Evolutionary conservation across 2,888 invertebrate genomes (phyloP).

Genomic region (Salpingus planirostris): DNA sequence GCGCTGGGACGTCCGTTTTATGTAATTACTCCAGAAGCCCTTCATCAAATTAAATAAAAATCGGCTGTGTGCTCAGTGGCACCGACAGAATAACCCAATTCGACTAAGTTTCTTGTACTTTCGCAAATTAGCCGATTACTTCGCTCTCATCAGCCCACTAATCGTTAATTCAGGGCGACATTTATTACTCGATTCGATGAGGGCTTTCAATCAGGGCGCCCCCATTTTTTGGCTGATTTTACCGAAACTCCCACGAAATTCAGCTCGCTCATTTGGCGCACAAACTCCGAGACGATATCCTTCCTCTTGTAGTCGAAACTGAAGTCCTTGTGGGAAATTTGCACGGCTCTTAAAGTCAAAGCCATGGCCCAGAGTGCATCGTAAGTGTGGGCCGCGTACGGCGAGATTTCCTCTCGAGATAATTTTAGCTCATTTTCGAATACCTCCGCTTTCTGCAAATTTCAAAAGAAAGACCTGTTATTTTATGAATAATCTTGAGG

Average conservation of each 20-base stretch:
- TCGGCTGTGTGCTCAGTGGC: too few species aligned
- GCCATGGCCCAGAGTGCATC: constrained; percentile 91
- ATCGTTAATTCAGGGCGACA: constrained; percentile 1
- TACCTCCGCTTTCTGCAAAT: constrained; percentile 10
- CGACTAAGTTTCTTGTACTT: too few species aligned
- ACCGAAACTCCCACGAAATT: constrained; percentile 83
- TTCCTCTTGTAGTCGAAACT: constrained; percentile 65
- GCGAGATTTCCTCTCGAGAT: constrained; percentile 40
- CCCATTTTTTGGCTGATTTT: too few species aligned
- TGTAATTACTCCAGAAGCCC: too few species aligned
- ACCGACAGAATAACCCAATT: too few species aligned
- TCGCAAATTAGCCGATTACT: too few species aligned
- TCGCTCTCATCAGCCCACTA: too few species aligned
- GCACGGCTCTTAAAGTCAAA: constrained; percentile 59
- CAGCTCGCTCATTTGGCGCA: constrained; percentile 61
- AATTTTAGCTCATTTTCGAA: constrained; percentile 38
- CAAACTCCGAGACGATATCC: constrained; percentile 63
- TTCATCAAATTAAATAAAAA: too few species aligned
- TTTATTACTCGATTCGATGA: neutral
- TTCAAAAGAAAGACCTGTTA: neutral
- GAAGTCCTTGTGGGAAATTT: constrained; percentile 38
- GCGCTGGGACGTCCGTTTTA: too few species aligned
- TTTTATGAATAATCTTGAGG: neutral
- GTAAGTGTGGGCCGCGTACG: constrained; percentile 72
- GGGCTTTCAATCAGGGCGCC: too few species aligned